These are phyloP conservation scores for Drosophila peninsularis DNA, from an alignment of 2,888 invertebrate species.

Conservation along the genomic window DNA sequence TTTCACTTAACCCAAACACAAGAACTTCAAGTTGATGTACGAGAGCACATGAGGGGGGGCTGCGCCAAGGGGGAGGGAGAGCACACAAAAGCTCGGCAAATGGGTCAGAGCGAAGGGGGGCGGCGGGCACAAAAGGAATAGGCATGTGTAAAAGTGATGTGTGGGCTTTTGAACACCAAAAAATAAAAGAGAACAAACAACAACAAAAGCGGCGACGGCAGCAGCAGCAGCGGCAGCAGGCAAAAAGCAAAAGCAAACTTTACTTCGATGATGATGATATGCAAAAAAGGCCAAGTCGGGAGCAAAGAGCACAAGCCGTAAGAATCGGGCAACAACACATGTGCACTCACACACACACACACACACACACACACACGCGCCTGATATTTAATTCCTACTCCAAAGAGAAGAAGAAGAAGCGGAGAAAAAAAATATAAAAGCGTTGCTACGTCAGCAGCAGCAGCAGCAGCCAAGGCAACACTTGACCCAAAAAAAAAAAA, in stretches of 20 bases:
- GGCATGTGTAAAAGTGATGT: slow-evolving; percentile 69
- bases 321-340: slow-evolving; percentile 43
- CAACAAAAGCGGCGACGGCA: slow-evolving; percentile 12
- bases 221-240: slow-evolving; percentile 39
- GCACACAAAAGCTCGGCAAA: slow-evolving; percentile 41
- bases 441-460: slow-evolving; percentile 71
- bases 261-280: slow-evolving; percentile 74
- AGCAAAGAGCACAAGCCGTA: slow-evolving; percentile 40
- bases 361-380: slow-evolving; percentile 30
- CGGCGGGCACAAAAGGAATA: neutral
- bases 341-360: slow-evolving; percentile 46
- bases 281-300: slow-evolving; percentile 50
- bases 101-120: slow-evolving; percentile 14
- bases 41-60: slow-evolving; percentile 14
- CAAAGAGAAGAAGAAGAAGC: slow-evolving; percentile 34
- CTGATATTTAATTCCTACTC: slow-evolving; percentile 76
- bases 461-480: slow-evolving; percentile 59
- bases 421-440: slow-evolving; percentile 35
- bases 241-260: slow-evolving; percentile 68
- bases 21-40: slow-evolving; percentile 70
- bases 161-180: slow-evolving; percentile 72
- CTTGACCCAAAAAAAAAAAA: slow-evolving; percentile 68
- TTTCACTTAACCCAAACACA: slow-evolving; percentile 79
- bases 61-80: neutral
- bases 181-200: slow-evolving; percentile 68